Conservation (phyloP, 1,140 invertebrate genomes). For the Drosophila arizonae region DNA sequence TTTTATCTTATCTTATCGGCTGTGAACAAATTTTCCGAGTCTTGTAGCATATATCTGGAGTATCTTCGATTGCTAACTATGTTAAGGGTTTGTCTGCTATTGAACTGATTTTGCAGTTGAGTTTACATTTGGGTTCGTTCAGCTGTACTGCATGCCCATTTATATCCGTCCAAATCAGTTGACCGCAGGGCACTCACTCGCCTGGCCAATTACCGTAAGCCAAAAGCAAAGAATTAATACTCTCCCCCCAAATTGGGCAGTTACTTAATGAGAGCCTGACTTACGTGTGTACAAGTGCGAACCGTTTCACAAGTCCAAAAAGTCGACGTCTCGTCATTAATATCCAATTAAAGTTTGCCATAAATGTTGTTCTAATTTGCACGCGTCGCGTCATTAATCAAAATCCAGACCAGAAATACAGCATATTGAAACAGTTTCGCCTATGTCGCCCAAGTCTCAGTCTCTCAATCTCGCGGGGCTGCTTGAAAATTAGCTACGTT, state of each 20-base stretch:
- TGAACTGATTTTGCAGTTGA: neutral
- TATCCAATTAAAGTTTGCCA: conserved; percentile 74
- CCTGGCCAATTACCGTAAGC: conserved; percentile 27
- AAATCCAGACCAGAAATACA: conserved; percentile 44
- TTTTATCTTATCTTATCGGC: conserved; percentile 15
- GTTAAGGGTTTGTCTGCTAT: neutral
- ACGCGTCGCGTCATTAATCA: conserved; percentile 71
- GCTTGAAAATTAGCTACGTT: conserved; percentile 4
- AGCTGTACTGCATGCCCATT: neutral
- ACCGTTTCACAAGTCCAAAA: conserved; percentile 54
- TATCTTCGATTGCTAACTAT: conserved; percentile 2
- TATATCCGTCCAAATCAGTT: conserved; percentile 8
- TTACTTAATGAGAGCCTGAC: conserved; percentile 20
- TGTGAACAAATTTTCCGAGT: neutral
- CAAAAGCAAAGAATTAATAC: conserved; percentile 15
- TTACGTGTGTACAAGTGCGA: conserved; percentile 46
- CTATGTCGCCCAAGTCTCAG: neutral
- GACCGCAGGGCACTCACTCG: conserved; percentile 1
- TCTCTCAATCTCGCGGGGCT: conserved; percentile 2
- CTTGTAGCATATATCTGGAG: conserved; percentile 1
- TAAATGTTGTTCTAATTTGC: conserved; percentile 77
- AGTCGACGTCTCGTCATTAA: conserved; percentile 68
- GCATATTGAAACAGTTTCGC: conserved; percentile 3
- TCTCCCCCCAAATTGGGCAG: conserved; percentile 55
- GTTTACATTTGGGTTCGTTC: neutral